These are phyloP conservation scores for Anhinga rufa DNA, from an alignment of 2,113 vertebrate genomes.

Conservation along the genomic window DNA sequence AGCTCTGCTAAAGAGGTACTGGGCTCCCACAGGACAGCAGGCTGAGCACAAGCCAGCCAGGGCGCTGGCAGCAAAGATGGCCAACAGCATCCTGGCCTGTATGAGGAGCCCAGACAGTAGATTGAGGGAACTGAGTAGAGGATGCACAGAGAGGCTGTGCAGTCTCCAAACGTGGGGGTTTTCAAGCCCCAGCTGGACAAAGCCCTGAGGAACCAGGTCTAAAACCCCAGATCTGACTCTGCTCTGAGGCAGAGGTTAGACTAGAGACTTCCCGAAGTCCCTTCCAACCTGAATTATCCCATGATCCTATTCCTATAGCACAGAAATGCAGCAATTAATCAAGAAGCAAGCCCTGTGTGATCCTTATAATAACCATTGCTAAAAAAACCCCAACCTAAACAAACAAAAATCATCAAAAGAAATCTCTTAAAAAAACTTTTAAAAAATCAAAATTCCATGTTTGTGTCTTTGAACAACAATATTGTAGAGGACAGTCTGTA, in stretches of 20 bases:
- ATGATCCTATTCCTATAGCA: neutral
- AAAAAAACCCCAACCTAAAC: neutral
- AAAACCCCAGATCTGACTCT: neutral
- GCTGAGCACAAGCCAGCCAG: neutral
- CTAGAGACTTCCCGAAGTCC: too few relatives aligned
- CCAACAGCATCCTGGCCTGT: neutral
- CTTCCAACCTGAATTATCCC: neutral
- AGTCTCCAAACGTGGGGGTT: neutral
- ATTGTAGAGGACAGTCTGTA: neutral
- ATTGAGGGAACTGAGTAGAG: accelerated
- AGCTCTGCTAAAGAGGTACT: neutral
- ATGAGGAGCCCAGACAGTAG: neutral
- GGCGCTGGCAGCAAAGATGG: neutral
- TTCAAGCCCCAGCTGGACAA: neutral
- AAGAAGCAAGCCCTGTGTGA: neutral
- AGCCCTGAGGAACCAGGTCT: neutral
- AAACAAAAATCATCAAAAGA: neutral
- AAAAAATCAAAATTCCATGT: neutral
- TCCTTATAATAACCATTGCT: accelerated
- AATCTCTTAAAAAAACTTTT: neutral
- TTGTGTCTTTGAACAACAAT: neutral
- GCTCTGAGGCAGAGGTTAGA: neutral
- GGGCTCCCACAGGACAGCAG: neutral
- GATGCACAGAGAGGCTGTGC: too few relatives aligned
- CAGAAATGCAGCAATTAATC: neutral